Conservation (phyloP, 1,140 invertebrate genomes). For the Gonioctena quinquepunctata region DNA sequence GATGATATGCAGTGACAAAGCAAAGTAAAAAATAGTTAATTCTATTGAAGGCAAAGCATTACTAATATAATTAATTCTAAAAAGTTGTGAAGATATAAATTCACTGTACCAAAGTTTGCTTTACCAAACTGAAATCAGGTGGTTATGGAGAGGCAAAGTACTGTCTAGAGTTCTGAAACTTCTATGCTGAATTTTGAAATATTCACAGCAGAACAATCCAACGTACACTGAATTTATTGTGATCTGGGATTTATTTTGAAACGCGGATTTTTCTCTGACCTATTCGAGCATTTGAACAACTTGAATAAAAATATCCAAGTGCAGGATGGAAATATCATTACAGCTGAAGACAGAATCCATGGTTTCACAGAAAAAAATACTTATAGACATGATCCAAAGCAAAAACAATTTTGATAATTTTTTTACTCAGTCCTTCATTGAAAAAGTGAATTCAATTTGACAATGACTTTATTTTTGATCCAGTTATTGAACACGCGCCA, state of each 20-base stretch:
- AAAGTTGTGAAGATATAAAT: conserved; percentile 46
- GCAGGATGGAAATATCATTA: background rate
- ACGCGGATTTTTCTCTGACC: conserved; percentile 13
- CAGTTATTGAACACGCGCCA: too few species aligned
- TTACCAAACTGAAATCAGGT: conserved; percentile 26
- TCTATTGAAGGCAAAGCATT: conserved; percentile 44
- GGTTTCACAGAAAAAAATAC: conserved; percentile 20
- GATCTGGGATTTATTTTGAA: conserved; percentile 10
- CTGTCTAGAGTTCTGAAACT: background rate
- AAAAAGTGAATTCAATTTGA: too few species aligned
- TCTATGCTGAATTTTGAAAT: too few species aligned
- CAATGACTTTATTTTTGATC: too few species aligned
- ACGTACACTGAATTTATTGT: too few species aligned
- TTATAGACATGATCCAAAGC: too few species aligned
- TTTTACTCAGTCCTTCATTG: too few species aligned
- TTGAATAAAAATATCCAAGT: conserved; percentile 27
- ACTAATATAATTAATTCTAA: conserved; percentile 37
- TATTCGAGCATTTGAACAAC: conserved; percentile 22
- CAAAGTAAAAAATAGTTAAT: conserved; percentile 47
- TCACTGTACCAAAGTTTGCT: conserved; percentile 19
- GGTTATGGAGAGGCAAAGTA: background rate
- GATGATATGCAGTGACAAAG: conserved; percentile 43
- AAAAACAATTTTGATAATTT: too few species aligned
- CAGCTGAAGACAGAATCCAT: conserved; percentile 10
- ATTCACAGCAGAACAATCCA: too few species aligned